Conservation (phyloP, 2,113 vertebrate species). For the Neomonachus schauinslandi region DNA sequence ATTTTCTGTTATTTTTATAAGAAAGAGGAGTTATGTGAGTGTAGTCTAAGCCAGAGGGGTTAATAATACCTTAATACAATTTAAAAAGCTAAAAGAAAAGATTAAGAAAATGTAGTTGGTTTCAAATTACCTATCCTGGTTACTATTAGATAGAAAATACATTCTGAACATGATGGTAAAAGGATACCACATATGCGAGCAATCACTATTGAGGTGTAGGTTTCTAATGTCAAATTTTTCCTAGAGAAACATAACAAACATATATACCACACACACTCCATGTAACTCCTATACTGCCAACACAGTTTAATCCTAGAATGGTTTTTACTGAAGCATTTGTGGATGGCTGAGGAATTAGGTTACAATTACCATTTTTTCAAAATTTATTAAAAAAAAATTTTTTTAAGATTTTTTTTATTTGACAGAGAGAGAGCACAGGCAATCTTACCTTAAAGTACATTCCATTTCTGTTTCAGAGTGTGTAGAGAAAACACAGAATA, state of each 20-base stretch:
- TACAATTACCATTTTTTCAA: not conserved
- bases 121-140: slow-evolving; percentile 34
- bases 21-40: not conserved
- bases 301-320: not conserved
- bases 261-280: not conserved
- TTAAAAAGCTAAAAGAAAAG: slow-evolving; percentile 23
- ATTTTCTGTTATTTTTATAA: slow-evolving; percentile 55
- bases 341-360: not conserved
- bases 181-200: not conserved
- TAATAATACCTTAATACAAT: slow-evolving; percentile 53
- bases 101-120: not conserved
- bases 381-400: too few relatives aligned
- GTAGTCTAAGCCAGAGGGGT: not conserved
- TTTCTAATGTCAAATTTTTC: slow-evolving; percentile 52
- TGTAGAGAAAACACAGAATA: slow-evolving; percentile 85
- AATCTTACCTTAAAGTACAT: slow-evolving; percentile 80
- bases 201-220: not conserved
- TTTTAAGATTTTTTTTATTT: not conserved
- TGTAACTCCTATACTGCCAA: not conserved
- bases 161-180: slow-evolving; percentile 33
- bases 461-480: slow-evolving; percentile 68
- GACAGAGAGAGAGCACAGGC: not conserved
- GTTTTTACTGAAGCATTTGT: not conserved
- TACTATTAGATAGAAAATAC: not conserved
- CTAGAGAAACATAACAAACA: slow-evolving; percentile 4